Evolutionary conservation across 1,140 invertebrate genomes (phyloP), one percentile per base, ranked within the genome.

Genomic region (Dreissena polymorpha): DNA sequence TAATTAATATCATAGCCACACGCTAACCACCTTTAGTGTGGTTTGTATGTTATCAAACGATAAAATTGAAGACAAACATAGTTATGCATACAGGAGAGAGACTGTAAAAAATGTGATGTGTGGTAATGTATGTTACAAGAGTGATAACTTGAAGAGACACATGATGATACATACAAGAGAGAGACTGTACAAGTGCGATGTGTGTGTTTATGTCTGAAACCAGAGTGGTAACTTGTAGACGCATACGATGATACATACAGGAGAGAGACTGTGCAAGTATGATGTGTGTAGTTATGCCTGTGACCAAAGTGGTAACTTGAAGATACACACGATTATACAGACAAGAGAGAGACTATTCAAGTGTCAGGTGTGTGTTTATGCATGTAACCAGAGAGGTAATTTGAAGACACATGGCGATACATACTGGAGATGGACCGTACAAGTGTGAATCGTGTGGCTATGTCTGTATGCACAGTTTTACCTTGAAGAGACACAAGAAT

Each of bases 91-190:
- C 55, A 63, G 55, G 73, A 12, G 73, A 75, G 25, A 75, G 8
- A 57, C 57, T 27, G 7, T 75, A 27, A 8, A 75, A 60, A 39
- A 55, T 75, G 60, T 25, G 10, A 16, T 75, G 16, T 75, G 73
- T 63, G 73, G 29, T 27, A 27, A 25, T 27, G 60, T 55, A 75
- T 75, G 3, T 49, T 14, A 0, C 49, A 18, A 25, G 13, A 75
- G 25, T 51, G 1, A 23, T 27, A 12, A 39, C 10, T 23, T 75
- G 50, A 64, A 12, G 8, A 75, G 12, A 64, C 73, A 75, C 55
- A 63, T 39, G 73, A 75, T 53, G 21, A 75, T 75, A 75, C 71
- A 73, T 53, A 55, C 1, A 53, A 23, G 71, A 25, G 71, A 73
- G 23, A 73, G 25, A 73, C 51, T 21, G 10, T 53, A 0, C 51